Conservation (phyloP, 2,888 invertebrate genomes). For the Megamerina dolium region DNA sequence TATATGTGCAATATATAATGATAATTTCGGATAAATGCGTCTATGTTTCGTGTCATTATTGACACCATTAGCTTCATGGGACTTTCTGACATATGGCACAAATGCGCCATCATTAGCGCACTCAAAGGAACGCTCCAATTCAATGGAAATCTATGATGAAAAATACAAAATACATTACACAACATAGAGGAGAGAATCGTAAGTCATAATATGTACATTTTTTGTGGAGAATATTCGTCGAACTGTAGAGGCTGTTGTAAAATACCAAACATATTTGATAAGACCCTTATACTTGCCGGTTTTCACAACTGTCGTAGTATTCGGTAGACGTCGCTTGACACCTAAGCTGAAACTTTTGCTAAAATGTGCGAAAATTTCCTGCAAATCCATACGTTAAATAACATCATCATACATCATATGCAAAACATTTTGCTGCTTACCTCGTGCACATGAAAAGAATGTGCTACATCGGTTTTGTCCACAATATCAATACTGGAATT, state of each 20-base stretch:
- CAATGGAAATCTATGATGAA: constrained; percentile 15
- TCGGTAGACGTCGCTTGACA: constrained; percentile 60
- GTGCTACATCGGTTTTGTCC: constrained; percentile 59
- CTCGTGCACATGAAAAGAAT: constrained; percentile 66
- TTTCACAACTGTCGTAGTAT: constrained; percentile 59
- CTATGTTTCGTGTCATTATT: constrained; percentile 25
- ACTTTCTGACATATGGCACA: constrained; percentile 28
- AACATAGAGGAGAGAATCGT: neutral
- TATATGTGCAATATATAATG: constrained; percentile 34
- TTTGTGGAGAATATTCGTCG: constrained; percentile 65
- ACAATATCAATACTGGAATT: constrained; percentile 70
- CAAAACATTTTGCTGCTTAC: no score
- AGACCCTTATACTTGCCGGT: constrained; percentile 61
- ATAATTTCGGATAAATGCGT: constrained; percentile 32
- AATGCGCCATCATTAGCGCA: constrained; percentile 26
- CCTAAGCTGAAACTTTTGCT: constrained; percentile 63
- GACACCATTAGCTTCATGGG: neutral
- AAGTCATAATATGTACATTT: constrained; percentile 30
- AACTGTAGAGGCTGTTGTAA: constrained; percentile 64
- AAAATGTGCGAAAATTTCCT: constrained; percentile 67
- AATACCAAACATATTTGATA: constrained; percentile 66
- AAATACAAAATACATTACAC: neutral
- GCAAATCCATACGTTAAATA: constrained; percentile 27
- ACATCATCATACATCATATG: no score
- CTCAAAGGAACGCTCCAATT: constrained; percentile 33